Evolutionary conservation across 2,113 vertebrate genomes (phyloP).

Genomic region (Herpailurus yagouaroundi): DNA sequence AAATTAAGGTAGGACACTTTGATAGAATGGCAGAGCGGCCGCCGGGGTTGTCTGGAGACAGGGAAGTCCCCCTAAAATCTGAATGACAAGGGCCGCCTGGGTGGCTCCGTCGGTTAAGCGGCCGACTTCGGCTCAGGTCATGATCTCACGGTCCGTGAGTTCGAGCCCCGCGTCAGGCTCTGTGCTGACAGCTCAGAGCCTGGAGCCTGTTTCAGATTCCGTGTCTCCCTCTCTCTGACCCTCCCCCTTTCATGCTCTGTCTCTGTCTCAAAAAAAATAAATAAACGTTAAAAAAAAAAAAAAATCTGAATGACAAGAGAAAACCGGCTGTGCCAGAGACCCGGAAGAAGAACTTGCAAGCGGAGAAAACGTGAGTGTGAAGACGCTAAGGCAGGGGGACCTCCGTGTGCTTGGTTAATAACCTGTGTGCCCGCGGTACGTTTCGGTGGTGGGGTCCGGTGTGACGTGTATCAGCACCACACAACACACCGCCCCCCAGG

Average conservation of each 20-base stretch:
- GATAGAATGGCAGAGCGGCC: background rate
- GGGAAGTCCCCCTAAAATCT: background rate
- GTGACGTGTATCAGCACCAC: fast-evolving
- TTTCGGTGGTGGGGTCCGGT: background rate
- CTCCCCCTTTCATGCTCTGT: too few species aligned
- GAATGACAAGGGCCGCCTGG: too few species aligned
- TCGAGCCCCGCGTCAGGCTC: too few species aligned
- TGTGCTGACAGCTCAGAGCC: too few species aligned
- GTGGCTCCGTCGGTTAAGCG: too few species aligned
- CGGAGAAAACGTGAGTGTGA: fast-evolving
- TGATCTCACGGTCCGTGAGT: too few species aligned
- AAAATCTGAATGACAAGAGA: background rate
- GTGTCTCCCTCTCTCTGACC: too few species aligned
- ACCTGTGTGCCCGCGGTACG: fast-evolving
- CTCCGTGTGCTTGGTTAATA: fast-evolving
- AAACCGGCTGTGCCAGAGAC: too few species aligned
- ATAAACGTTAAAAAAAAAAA: too few species aligned
- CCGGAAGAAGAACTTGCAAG: background rate
- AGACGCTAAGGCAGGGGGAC: background rate
- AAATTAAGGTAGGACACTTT: background rate
- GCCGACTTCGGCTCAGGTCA: too few species aligned
- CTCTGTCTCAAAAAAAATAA: too few species aligned
- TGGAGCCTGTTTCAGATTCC: too few species aligned
- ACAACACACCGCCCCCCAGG: background rate
- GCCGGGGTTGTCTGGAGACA: background rate